Base-by-base conservation (phyloP, 2,113 vertebrate species). In the Ictalurus furcatus region DNA sequence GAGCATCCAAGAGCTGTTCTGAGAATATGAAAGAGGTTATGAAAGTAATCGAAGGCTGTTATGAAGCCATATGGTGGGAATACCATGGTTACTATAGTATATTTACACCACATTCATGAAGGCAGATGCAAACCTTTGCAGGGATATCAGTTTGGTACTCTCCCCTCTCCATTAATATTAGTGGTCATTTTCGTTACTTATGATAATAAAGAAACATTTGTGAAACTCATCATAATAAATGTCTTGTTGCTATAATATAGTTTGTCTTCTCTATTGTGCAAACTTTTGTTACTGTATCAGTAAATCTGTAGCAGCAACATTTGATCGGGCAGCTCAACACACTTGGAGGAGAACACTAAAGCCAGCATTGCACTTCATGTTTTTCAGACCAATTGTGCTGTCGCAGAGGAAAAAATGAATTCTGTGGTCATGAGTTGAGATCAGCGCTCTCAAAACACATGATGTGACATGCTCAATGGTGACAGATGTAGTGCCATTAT, bases 241-340 rank as follows among this genome's bases (percentile, higher is more conserved):
- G 37, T 44, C 21, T 23, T 79, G 12, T n/a, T 52, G 23, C 19
- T 40, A 44, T 21, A 44, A 74, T 74, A 37, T 48, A 48, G 4
- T 78, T 52, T 78, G 11, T 30, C 13, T 52, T 52, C 17, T 34
- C 30, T 34, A 34, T 17, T 73, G 37, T 78, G 34, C 40, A 48
- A 79, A 52, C 40, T 4, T 44, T 58, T 76, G 54, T 6, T 30
- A 78, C 28, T 59, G 73, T 86, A 86, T 59, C 2, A 73, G 21
- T 74, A 74, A 65, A 84, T 69, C 30, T 69, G 56, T 52, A 85
- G 63, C 86, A 90, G 86, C 71, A 80, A 48, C 40, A 58, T 58
- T 87, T 30, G 65, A 61, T 61, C 14, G 12, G 30, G 8, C 58
- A 25, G 80, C 58, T 59, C 54, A 37, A 30, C 52, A 56, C 79